Base-by-base conservation (phyloP, 2,888 invertebrate species). In the Prosopocoilus inquinatus region DNA sequence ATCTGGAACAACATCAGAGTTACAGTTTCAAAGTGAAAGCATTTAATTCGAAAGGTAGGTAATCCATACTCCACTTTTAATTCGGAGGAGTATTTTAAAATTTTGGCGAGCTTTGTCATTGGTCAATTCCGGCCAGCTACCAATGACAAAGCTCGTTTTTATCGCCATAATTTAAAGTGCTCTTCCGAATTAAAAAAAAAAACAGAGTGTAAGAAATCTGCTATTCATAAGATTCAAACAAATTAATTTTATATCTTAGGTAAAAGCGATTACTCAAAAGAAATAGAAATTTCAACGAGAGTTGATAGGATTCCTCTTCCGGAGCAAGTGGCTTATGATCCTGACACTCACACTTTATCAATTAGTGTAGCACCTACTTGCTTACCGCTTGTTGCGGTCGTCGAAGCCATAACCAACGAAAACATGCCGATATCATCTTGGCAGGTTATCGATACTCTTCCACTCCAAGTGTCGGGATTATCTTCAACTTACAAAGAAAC, bases 1-100 rank as follows among this genome's bases (percentile, higher is more conserved):
- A 87, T 53, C 81, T 95, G 49, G 91, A 93, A 50, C 94, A 94
- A 68, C 91, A 94, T 74, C 91, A 90, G 71, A 85, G 85, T 20
- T 95, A 94, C 73, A 82, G 88, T 0, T 92, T 95, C 78, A 92
- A 91, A 83, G 86, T 91, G 56, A 92, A 91, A 78, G 94, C 94
- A 0, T 83, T 91, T 60, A 95, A 94, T 71, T 89, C 91, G 1
- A 91, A 91, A 75, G 93, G 93, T 11, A 28, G 7, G 20, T 28
- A 3, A 28, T 5, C 20, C 20, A 2, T 86, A 88, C 35, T n/a
- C n/a, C n/a, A n/a, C n/a, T n/a, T n/a, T n/a, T n/a, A n/a, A n/a
- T n/a, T n/a, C n/a, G n/a, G n/a, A n/a, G n/a, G n/a, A n/a, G n/a
- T n/a, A n/a, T n/a, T n/a, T n/a, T n/a, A n/a, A n/a, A n/a, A n/a